Base-by-base conservation (phyloP, 2,888 invertebrate species). In the Axea sp. region DNA sequence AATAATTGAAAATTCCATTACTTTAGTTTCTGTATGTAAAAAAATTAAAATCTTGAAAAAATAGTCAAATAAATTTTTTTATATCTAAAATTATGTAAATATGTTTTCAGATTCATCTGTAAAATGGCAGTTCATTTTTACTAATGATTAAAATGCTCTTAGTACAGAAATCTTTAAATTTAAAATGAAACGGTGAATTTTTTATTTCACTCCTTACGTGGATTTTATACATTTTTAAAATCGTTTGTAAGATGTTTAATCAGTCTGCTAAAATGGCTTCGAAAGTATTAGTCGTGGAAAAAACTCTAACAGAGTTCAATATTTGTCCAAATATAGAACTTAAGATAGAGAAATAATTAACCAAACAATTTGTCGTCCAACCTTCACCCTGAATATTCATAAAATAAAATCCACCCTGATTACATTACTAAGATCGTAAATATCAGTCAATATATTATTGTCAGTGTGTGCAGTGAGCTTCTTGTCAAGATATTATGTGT, bases 391-490 rank as follows among this genome's bases (percentile, higher is more conserved):
- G 41, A 60, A 51, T 53, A 31, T 49, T 51, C 49, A 45, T 51
- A 17, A 60, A 60, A 24, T 49, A 33, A 65, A 59, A 53, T 37
- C 45, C 51, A 64, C 62, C 55, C 41, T 53, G 64, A 67, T 67
- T 19, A 4, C 73, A 73, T 74, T 60, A 76, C 62, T 59, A 33
- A 59, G 60, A 64, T 60, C 76, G 72, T 79, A 45, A 65, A 74
- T 45, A 51, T 67, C 67, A 59, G 62, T 55, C 53, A 39, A 64
- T 64, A 45, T 79, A 78, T 81, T 82, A 86, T 86, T 86, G 84
- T 86, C 84, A 86, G 84, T 85, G 82, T 86, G 83, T 85, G 85
- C 86, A 86, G 85, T 85, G 83, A 83, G 86, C 86, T 86, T 87
- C 80, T 83, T 82, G 82, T 83, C 84, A 77, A 77, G 80, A 74